phyloP scores from a whole-genome alignment of 1,140 invertebrate genomes.

The Listronotus oregonensis region DNA sequence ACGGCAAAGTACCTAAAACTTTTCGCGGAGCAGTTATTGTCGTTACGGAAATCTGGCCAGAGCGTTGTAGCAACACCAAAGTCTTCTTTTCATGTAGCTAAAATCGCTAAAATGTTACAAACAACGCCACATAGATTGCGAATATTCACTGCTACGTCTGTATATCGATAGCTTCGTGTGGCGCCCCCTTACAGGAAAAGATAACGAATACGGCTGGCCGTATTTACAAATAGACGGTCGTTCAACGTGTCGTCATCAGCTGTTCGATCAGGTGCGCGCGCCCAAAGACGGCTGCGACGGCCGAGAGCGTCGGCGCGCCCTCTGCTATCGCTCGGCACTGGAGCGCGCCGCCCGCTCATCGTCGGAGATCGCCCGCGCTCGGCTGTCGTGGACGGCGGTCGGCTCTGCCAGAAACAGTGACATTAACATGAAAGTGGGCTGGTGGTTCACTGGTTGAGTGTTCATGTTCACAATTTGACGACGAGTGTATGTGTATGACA shows the following conservation, averaged over 20 bases:
- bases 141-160: neutral
- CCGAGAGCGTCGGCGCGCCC: constrained; percentile 28
- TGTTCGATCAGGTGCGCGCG: constrained; percentile 49
- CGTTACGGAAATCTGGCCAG: no score
- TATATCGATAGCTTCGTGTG: constrained; percentile 25
- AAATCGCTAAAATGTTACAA: no score
- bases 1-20: no score
- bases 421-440: constrained; percentile 51
- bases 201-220: constrained; percentile 22
- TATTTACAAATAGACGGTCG: constrained; percentile 40
- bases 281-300: constrained; percentile 22
- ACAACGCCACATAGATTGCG: no score
- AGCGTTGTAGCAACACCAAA: no score
- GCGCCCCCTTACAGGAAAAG: constrained; percentile 32
- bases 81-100: no score
- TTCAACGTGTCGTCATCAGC: constrained; percentile 48
- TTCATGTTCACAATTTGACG: constrained; percentile 38
- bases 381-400: constrained; percentile 37
- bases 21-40: no score
- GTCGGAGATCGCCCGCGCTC: constrained; percentile 38
- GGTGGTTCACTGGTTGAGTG: constrained; percentile 48
- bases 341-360: constrained; percentile 28
- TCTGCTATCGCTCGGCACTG: neutral
- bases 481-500: constrained; percentile 51
- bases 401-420: constrained; percentile 44